Conservation (phyloP, 92 coral and sea anemone species). For the Zoanthus solanderi region DNA sequence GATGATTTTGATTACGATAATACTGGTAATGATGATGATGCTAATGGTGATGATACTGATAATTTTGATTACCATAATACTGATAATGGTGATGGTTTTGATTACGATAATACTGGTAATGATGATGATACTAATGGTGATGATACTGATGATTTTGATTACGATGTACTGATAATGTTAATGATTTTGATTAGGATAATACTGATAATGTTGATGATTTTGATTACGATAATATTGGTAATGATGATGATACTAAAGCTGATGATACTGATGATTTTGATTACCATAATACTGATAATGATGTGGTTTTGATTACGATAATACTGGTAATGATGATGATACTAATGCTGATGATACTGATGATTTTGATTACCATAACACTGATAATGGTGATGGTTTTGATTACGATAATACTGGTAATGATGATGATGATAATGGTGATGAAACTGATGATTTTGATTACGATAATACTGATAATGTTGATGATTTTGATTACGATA, state of each 20-base stretch:
- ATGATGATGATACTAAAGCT: not conserved
- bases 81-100: not conserved
- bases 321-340: not conserved
- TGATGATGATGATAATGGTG: too few relatives aligned
- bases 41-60: too few relatives aligned
- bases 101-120: too few relatives aligned
- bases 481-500: too few relatives aligned
- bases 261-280: too few relatives aligned
- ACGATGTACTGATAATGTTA: too few relatives aligned
- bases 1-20: not conserved
- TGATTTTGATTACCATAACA: not conserved
- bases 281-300: too few relatives aligned
- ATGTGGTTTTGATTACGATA: not conserved
- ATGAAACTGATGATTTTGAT: too few relatives aligned
- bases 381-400: too few relatives aligned
- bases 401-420: not conserved
- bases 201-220: too few relatives aligned
- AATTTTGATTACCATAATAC: not conserved
- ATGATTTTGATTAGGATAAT: not conserved
- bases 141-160: not conserved
- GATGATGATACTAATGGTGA: not conserved
- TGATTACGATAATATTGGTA: too few relatives aligned
- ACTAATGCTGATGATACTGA: not conserved
- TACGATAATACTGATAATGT: too few relatives aligned
- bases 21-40: not conserved